Evolutionary conservation across 2,113 vertebrate species (phyloP).

Genomic region (Casuarius casuarius): DNA sequence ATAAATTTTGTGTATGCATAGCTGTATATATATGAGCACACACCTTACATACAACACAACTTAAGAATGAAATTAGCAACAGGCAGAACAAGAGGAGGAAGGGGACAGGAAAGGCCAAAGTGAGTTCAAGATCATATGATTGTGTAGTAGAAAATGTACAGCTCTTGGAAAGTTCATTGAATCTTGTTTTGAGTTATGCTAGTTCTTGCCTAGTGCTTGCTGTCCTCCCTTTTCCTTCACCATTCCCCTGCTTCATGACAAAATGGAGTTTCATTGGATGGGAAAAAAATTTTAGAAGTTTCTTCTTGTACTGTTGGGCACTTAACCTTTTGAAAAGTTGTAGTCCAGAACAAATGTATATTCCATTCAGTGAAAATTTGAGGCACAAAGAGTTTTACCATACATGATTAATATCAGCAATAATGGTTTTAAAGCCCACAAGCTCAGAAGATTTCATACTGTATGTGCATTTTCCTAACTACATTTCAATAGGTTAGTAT

Average conservation of each 20-base stretch:
- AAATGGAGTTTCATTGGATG: not conserved
- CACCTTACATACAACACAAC: not conserved
- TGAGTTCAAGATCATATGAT: not conserved
- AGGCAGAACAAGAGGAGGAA: not conserved
- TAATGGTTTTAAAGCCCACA: not conserved
- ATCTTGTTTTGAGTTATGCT: not conserved
- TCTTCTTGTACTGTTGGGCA: not conserved
- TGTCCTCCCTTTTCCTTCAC: not conserved
- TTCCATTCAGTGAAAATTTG: not conserved
- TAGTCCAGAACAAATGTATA: not conserved
- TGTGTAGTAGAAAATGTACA: not conserved
- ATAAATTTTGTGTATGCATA: not conserved
- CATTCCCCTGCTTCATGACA: not conserved
- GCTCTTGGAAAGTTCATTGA: not conserved
- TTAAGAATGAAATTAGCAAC: not conserved
- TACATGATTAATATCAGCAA: not conserved
- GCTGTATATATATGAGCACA: not conserved
- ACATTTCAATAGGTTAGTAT: constrained; percentile 1
- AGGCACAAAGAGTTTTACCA: not conserved
- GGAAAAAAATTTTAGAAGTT: not conserved
- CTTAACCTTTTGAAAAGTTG: not conserved
- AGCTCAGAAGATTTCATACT: not conserved
- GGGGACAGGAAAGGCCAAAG: not conserved
- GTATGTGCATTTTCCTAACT: not conserved
- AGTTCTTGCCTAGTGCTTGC: not conserved